Evolutionary conservation across 1,140 invertebrate species (phyloP).

Genomic region (Antheraea mylitta): DNA sequence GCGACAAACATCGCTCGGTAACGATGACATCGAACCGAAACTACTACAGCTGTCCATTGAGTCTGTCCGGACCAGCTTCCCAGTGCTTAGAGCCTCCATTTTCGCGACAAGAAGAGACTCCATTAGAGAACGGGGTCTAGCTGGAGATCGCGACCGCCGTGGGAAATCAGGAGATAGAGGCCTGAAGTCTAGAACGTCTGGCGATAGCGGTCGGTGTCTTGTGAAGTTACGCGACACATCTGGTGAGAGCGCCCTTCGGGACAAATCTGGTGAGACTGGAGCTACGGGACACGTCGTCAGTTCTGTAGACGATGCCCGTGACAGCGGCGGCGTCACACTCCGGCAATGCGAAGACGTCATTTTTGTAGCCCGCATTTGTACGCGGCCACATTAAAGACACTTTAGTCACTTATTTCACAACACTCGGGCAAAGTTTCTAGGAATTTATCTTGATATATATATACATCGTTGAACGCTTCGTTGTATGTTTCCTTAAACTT

Average conservation of each 20-base stretch:
- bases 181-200: conserved; percentile 29
- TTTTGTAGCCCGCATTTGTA: conserved; percentile 65
- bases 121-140: conserved; percentile 85
- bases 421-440: background rate
- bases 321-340: conserved; percentile 66
- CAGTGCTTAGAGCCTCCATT: conserved; percentile 82
- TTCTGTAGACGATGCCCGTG: conserved; percentile 58
- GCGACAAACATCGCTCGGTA: conserved; percentile 86
- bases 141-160: conserved; percentile 68
- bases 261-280: conserved; percentile 39
- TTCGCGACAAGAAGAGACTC: conserved; percentile 87
- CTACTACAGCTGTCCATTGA: conserved; percentile 89
- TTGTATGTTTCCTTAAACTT: background rate
- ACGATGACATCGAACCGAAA: conserved; percentile 83
- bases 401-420: background rate
- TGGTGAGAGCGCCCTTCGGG: conserved; percentile 31
- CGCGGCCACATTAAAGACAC: background rate
- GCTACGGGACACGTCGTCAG: conserved; percentile 24
- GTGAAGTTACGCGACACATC: conserved; percentile 39
- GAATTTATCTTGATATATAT: conserved; percentile 5
- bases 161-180: conserved; percentile 60
- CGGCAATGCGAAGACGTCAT: conserved; percentile 73
- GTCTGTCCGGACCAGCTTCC: conserved; percentile 83
- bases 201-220: conserved; percentile 36
- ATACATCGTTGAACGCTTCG: background rate